Conservation (phyloP, 2,113 vertebrate genomes). For the Psophia crepitans region DNA sequence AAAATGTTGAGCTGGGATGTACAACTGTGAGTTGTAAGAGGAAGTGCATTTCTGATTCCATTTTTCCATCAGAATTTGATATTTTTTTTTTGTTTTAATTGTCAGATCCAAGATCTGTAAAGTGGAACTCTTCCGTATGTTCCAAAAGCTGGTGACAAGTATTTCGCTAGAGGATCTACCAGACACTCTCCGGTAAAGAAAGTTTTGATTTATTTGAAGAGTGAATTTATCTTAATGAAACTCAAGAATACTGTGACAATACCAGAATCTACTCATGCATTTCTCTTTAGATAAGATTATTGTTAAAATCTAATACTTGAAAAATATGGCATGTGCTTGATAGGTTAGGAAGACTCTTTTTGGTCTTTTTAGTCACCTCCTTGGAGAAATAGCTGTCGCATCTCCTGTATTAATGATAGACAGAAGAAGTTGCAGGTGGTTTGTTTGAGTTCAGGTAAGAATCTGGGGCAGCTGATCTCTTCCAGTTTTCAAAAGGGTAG, state of each 20-base stretch:
- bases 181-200: constrained; percentile 83
- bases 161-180: constrained; percentile 78
- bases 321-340: background rate
- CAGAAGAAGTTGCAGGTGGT: background rate
- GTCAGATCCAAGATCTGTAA: constrained; percentile 90
- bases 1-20: background rate
- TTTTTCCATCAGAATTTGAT: background rate
- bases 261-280: background rate
- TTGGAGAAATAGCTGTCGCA: background rate
- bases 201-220: background rate
- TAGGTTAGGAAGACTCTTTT: background rate
- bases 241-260: background rate
- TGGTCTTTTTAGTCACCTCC: background rate
- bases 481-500: background rate
- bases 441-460: background rate
- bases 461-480: background rate
- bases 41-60: background rate
- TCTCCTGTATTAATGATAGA: background rate
- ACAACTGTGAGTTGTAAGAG: background rate
- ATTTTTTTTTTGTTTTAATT: background rate
- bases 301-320: background rate
- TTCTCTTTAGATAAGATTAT: background rate
- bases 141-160: constrained; percentile 80
- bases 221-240: background rate
- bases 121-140: constrained; percentile 85